Evolutionary conservation across 2,888 invertebrate species (phyloP), one percentile per base, ranked within the genome.

Genomic region (Sinotaia quadrata): DNA sequence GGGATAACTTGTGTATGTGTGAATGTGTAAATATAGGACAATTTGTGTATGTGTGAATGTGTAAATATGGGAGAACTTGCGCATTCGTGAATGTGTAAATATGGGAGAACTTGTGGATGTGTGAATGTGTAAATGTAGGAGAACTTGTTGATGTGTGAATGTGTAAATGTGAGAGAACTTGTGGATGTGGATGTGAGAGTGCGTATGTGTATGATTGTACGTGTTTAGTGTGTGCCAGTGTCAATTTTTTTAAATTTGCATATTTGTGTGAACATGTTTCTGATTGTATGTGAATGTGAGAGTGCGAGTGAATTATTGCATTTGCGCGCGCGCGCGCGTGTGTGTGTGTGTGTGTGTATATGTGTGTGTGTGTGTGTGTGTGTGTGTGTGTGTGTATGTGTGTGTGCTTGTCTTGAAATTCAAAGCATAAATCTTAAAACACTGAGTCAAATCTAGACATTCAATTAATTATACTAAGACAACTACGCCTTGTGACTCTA

Each of bases 11-110:
- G n/a, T 51, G 51, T 54, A 24, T 54, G 54, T 54, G 54, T 29
- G 54, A 33, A 7, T 12, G 31, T 29, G 54, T 29, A 33, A 18
- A 33, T 54, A 33, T 51, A 2, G 2, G 31, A 4, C 33, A 33
- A n/a, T 54, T 21, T 54, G 15, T 31, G 54, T 54, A n/a, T 54
- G 33, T 31, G 57, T 36, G 57, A 10, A 37, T 36, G 57, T 15
- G 36, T n/a, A 37, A 2, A 24, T 34, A 24, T 34, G 12, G 8
- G 57, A 36, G 36, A 21, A 37, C 34, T 31, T 3, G 33, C 21
- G 56, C 27, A n/a, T 56, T 31, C n/a, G 33, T 33, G 56, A 7
- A 15, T 52, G n/a, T 10, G 5, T 31, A 21, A 12, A n/a, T 31
- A 21, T 31, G 33, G 4, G 33, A 12, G 57, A 36, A 37, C 24